Evolutionary conservation across 2,113 vertebrate genomes (phyloP), one percentile per base, ranked within the genome.

Genomic region (Macrotis lagotis): DNA sequence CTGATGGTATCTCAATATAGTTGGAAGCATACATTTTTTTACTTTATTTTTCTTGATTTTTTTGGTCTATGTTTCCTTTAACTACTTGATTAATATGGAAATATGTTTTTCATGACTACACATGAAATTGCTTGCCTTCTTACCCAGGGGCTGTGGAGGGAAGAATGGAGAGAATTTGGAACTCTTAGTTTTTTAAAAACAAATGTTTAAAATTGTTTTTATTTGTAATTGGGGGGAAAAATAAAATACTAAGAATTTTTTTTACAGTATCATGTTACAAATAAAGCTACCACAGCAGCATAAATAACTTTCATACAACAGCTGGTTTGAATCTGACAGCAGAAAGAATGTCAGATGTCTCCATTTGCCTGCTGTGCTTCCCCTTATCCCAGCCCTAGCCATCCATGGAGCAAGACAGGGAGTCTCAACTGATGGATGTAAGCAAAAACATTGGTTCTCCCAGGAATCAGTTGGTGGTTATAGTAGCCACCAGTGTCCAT

Each of bases 251-350:
- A 66, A n/a, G 22, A 52, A 88, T 59, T 59, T n/a, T n/a, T n/a
- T n/a, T n/a, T n/a, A n/a, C n/a, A n/a, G 3, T 52, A 91, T 94
- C 90, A 7, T 51, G 90, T 94, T 94, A 52, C 66, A 95, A 94
- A 90, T 59, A 90, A 97, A 96, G 89, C 88, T 91, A 51, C 48
- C 91, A 93, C 50, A 88, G 92, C 92, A 22, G 48, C 83, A 91
- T 92, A 91, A 95, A 89, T 95, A 91, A 91, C 55, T 94, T 93
- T 50, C 92, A 50, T 89, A n/a, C 51, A 47, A 4, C 94, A 94
- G 90, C 91, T 93, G 95, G 55, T 91, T 96, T 92, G 51, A 88
- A 90, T 94, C 90, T 95, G 51, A 91, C 24, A 95, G 48, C 44
- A 48, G 1, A 4, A 88, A 95, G 51, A 44, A 31, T 93, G 19